Evolutionary conservation across 2,113 vertebrate species (phyloP), one percentile per base, ranked within the genome.

Genomic region (Chaenogobius annularis): DNA sequence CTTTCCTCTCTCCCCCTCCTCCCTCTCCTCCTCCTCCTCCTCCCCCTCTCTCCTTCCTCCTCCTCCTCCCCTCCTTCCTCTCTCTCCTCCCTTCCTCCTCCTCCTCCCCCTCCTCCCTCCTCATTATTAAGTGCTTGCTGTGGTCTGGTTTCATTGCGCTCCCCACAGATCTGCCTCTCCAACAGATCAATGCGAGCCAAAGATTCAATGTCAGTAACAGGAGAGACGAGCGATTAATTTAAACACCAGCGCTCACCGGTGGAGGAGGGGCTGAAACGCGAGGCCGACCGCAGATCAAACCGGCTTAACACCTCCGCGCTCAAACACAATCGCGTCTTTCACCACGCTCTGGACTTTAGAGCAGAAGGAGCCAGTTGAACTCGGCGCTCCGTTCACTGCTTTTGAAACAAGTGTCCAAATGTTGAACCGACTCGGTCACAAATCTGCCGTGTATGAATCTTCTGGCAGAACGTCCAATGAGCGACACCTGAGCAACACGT

Each of bases 201-300:
- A 88, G 87, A 90, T 91, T 63, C 81, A 15, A 46, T 91, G 81
- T 93, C 91, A n/a, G 83, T 86, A 86, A 90, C 85, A 74, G 86
- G 83, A 91, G 89, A 84, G 83, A 86, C 68, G 80, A 88, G 81
- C 81, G 86, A 89, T 92, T 92, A 84, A 92, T 92, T 92, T 89
- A 90, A 55, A 50, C 47, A 50, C 47, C 47, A 17, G 54, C 54
- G n/a, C 54, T 5, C n/a, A 11, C 7, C 54, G 3, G 54, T 12
- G n/a, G 54, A 22, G 54, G 26, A 22, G 54, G 52, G 9, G n/a
- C 6, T 22, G 54, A 55, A 55, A 55, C 54, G 54, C 11, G 54
- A 55, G 54, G 54, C 54, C 20, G n/a, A 55, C 54, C 54, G 54
- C 54, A 55, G n/a, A 22, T 55, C 54, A 55, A 11, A 55, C 54